Percentiles rank a stretch among this genome's conserved stretches.
phyloP scores from a whole-genome alignment of 2,113 vertebrate species.

The Pterocles orientalis region DNA sequence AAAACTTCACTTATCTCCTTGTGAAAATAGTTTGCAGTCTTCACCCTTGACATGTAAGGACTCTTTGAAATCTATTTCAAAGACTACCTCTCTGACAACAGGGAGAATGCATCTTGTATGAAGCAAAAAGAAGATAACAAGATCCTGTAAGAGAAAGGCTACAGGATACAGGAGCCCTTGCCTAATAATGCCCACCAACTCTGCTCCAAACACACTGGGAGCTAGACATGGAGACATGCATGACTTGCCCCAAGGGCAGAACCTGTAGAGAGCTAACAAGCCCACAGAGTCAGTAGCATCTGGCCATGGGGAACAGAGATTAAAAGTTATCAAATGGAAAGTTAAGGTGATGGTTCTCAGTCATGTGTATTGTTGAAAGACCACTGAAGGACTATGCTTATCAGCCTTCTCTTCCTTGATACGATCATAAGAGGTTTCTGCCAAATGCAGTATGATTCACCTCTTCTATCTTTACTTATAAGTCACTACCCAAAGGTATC shows the following conservation, averaged over 20 bases:
- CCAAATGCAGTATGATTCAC: neutral
- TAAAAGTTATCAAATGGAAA: neutral
- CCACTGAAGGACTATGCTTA: neutral
- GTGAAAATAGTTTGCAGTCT: slow-evolving; percentile 5
- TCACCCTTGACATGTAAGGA: neutral
- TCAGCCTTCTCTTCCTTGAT: neutral
- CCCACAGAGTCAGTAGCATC: neutral
- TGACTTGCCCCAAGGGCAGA: neutral
- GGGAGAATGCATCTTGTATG: neutral
- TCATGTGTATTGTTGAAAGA: neutral
- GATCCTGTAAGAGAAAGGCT: neutral
- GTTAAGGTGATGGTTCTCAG: neutral
- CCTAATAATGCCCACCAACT: neutral
- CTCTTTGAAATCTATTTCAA: neutral
- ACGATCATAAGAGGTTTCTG: neutral
- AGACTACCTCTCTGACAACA: neutral
- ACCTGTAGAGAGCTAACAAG: neutral
- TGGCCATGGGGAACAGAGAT: neutral
- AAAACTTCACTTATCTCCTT: neutral
- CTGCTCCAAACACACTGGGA: neutral
- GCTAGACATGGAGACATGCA: neutral
- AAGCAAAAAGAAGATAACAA: neutral
- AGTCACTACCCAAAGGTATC: neutral
- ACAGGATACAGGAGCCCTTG: neutral
- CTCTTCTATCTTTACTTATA: neutral